A percentile compares a stretch with the other conserved stretches of the same genome.
Evolutionary conservation across 2,888 invertebrate species (phyloP).

Genomic region (Hydropsyche betteni): DNA sequence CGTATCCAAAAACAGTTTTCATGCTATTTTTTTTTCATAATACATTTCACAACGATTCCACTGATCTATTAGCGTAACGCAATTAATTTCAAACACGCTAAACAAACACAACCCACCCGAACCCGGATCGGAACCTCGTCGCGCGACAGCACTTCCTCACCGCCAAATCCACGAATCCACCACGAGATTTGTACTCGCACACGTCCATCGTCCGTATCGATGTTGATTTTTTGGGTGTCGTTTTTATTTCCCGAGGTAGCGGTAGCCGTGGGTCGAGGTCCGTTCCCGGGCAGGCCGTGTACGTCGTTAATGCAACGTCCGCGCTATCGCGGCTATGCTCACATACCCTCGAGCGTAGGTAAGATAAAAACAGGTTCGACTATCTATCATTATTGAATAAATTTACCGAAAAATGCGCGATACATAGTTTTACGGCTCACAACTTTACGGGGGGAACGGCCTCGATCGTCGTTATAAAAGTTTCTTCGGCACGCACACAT

Average conservation of each 20-base stretch:
- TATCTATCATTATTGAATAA: slow-evolving; percentile 52
- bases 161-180: too few relatives aligned
- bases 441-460: slow-evolving; percentile 47
- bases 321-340: slow-evolving; percentile 50
- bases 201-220: too few relatives aligned
- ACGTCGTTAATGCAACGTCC: slow-evolving; percentile 46
- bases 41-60: too few relatives aligned
- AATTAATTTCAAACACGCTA: too few relatives aligned
- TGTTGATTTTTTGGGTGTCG: too few relatives aligned
- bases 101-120: too few relatives aligned
- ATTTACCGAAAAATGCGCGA: slow-evolving; percentile 52
- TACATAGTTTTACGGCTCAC: slow-evolving; percentile 50
- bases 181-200: too few relatives aligned
- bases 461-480: slow-evolving; percentile 44
- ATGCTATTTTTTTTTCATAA: too few relatives aligned
- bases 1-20: too few relatives aligned
- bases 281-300: slow-evolving; percentile 29
- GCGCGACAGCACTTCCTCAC: too few relatives aligned
- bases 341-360: slow-evolving; percentile 50
- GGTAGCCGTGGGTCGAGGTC: slow-evolving; percentile 31
- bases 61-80: too few relatives aligned
- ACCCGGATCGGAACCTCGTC: too few relatives aligned
- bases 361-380: slow-evolving; percentile 52
- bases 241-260: slow-evolving; percentile 27
- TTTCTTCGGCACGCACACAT: slow-evolving; percentile 8